These are phyloP conservation scores for Toxotes lorentzi DNA, from an alignment of 2,797 vertebrate genomes.

Conservation along the genomic window DNA sequence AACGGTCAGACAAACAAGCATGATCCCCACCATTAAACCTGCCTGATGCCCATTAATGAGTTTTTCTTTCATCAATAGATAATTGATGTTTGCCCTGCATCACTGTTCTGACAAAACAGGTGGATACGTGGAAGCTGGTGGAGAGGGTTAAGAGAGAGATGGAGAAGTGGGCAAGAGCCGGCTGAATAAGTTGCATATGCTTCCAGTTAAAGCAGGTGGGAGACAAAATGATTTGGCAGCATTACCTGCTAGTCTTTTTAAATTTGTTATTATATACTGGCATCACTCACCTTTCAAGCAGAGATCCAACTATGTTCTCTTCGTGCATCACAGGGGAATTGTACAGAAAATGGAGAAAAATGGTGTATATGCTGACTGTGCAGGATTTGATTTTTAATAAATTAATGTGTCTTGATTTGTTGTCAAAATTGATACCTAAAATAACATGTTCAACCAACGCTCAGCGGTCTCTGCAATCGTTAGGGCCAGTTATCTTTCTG, in stretches of 20 bases:
- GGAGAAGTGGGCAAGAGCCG: not conserved
- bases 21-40: conserved; percentile 75
- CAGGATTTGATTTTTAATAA: conserved; percentile 1
- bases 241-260: conserved; percentile 10
- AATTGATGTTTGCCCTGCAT: conserved; percentile 66
- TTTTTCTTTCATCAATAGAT: conserved; percentile 74
- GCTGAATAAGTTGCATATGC: not conserved
- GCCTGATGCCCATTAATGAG: conserved; percentile 69
- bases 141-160: not conserved
- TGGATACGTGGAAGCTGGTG: conserved; percentile 12
- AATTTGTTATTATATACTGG: conserved; percentile 12
- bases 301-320: conserved; percentile 19
- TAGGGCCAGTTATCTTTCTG: not conserved
- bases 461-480: not conserved
- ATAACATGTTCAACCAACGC: not conserved
- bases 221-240: conserved; percentile 2
- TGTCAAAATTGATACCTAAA: not conserved
- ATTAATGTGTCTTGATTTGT: not conserved
- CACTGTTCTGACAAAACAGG: conserved; percentile 38
- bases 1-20: conserved; percentile 73
- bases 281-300: conserved; percentile 27
- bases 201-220: conserved; percentile 17
- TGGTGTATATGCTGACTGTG: not conserved
- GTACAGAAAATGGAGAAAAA: not conserved
- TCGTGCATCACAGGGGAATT: not conserved